These are phyloP conservation scores for Paraescarpia echinospica DNA, from an alignment of 1,140 invertebrate genomes.

Conservation along the genomic window DNA sequence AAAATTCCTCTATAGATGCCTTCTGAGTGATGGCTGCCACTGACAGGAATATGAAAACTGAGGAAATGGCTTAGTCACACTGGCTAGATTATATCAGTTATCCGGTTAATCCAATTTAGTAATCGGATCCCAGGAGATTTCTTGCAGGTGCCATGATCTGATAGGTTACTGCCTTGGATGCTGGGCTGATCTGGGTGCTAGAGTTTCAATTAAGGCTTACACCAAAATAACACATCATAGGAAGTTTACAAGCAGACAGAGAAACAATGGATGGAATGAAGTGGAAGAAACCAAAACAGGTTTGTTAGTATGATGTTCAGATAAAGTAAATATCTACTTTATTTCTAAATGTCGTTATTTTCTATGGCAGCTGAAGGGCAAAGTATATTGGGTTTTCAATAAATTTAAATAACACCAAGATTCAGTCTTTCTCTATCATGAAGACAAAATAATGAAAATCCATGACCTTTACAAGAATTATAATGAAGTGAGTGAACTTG, in stretches of 20 bases:
- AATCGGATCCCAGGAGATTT: not conserved
- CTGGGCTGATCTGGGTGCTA: not conserved
- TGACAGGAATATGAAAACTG: too few relatives aligned
- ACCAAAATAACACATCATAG: not conserved
- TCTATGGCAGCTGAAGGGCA: not conserved
- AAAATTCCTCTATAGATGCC: too few relatives aligned
- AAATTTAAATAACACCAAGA: too few relatives aligned
- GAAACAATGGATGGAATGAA: not conserved
- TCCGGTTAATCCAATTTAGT: not conserved
- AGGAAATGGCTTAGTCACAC: too few relatives aligned
- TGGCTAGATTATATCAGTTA: not conserved
- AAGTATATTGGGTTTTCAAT: too few relatives aligned
- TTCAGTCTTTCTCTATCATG: too few relatives aligned
- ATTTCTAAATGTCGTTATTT: not conserved
- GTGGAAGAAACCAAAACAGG: not conserved
- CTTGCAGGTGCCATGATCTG: not conserved
- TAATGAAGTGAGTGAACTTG: not conserved
- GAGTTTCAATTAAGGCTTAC: not conserved
- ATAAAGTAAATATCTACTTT: not conserved
- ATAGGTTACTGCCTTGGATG: not conserved
- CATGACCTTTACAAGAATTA: not conserved
- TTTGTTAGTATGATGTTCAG: not conserved
- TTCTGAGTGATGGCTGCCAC: not conserved
- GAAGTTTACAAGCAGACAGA: not conserved
- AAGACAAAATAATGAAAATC: too few relatives aligned